These are phyloP conservation scores for Hofmannophila pseudospretella DNA, from an alignment of 2,888 invertebrate species.

Conservation along the genomic window DNA sequence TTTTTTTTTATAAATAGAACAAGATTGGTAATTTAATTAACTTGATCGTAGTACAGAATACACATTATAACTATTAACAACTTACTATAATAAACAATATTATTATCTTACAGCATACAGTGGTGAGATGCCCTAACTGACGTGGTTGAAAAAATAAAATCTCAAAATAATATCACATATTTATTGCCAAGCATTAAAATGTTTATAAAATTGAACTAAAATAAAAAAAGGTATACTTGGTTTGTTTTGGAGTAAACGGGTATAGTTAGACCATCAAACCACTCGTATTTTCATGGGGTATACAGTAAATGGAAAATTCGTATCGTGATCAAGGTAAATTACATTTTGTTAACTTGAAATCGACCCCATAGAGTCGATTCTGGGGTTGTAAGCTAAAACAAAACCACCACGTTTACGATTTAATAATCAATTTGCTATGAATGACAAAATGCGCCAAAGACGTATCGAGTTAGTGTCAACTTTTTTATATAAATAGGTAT, in stretches of 20 bases:
- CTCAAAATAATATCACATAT: conserved; percentile 4
- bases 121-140: conserved; percentile 26
- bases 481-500: too few species aligned
- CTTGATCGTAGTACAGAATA: conserved; percentile 63
- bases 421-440: too few species aligned
- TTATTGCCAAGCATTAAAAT: conserved; percentile 5
- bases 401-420: too few species aligned
- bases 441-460: too few species aligned
- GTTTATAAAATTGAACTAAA: too few species aligned
- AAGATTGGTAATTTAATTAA: conserved; percentile 58
- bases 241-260: too few species aligned
- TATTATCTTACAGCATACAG: conserved; percentile 61
- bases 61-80: conserved; percentile 72
- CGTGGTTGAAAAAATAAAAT: conserved; percentile 11
- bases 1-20: conserved; percentile 27
- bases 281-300: background rate
- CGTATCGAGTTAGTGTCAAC: too few species aligned
- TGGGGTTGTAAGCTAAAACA: too few species aligned
- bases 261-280: conserved; percentile 1
- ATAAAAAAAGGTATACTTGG: too few species aligned
- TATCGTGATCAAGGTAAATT: background rate
- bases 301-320: background rate
- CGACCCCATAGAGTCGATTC: too few species aligned
- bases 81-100: conserved; percentile 46
- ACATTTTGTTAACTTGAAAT: background rate